These are phyloP conservation scores for Seriola rivoliana DNA, from an alignment of 2,113 vertebrate genomes.

Conservation along the genomic window DNA sequence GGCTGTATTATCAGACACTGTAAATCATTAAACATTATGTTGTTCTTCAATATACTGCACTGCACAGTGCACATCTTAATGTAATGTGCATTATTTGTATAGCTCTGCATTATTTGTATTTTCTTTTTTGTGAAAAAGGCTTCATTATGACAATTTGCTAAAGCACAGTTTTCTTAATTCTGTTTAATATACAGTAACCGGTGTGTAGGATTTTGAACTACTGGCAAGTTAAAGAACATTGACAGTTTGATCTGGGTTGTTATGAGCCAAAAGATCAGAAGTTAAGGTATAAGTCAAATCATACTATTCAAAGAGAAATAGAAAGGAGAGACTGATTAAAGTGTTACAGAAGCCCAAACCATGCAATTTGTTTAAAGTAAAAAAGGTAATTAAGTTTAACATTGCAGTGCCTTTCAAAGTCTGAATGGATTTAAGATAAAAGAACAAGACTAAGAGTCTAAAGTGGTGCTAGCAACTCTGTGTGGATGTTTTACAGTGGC, in stretches of 20 bases:
- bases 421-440: not conserved
- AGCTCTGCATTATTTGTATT: not conserved
- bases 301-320: no score
- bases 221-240: slow-evolving; percentile 12
- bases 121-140: not conserved
- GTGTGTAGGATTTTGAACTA: not conserved
- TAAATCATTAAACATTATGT: slow-evolving; percentile 71
- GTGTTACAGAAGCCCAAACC: not conserved
- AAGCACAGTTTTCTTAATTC: not conserved
- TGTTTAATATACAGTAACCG: not conserved
- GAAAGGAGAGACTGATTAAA: not conserved
- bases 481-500: not conserved
- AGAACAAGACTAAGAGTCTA: not conserved
- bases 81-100: not conserved
- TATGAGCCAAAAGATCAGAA: not conserved
- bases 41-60: slow-evolving; percentile 8
- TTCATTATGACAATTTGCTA: not conserved
- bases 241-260: not conserved
- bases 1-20: slow-evolving; percentile 67
- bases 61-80: not conserved
- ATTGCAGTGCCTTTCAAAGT: not conserved
- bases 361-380: not conserved
- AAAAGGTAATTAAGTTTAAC: not conserved
- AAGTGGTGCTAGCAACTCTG: not conserved
- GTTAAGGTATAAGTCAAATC: not conserved